Evolutionary conservation across 2,113 vertebrate species (phyloP), one percentile per base, ranked within the genome.

Genomic region (Zootoca vivipara): DNA sequence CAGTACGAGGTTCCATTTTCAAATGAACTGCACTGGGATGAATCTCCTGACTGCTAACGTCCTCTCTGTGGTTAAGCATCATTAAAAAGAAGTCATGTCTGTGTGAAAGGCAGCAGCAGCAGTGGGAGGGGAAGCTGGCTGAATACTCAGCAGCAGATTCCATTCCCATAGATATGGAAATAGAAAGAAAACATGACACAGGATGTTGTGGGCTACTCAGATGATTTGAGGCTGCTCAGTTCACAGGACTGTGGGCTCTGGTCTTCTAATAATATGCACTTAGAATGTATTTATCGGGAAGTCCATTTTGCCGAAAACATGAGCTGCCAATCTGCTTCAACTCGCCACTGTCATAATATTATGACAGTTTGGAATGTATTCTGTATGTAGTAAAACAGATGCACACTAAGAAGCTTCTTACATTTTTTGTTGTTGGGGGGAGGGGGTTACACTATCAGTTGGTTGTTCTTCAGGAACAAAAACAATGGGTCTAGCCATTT

Each of bases 81-180:
- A 56, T 6, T 93, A 89, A 80, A 90, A 93, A 94, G 73, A 93
- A 94, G 89, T 83, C 75, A 28, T 83, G 83, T n/a, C 88, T 79
- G 73, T 92, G 87, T 91, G 89, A 92, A 88, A 93, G 75, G 89
- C 91, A 83, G 82, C 40, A 82, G 33, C 58, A 90, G 81, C 89
- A 94, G 91, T 91, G 94, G 92, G 89, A 92, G 73, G 73, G 90
- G 33, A 88, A 87, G 86, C 86, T 94, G 65, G 74, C 65, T 92
- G 90, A 83, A 93, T 86, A 38, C 72, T 80, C 87, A 90, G 64
- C 67, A 87, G 62, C 69, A 91, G 82, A 96, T 95, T 96, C 90
- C 92, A 89, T 94, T 95, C 83, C 90, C 91, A 90, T 30, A 75
- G 85, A 90, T 87, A 92, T 85, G 88, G 94, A 96, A 97, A 93